Base-by-base conservation (phyloP, 2,113 vertebrate species). In the Formicarius rufipectus region DNA sequence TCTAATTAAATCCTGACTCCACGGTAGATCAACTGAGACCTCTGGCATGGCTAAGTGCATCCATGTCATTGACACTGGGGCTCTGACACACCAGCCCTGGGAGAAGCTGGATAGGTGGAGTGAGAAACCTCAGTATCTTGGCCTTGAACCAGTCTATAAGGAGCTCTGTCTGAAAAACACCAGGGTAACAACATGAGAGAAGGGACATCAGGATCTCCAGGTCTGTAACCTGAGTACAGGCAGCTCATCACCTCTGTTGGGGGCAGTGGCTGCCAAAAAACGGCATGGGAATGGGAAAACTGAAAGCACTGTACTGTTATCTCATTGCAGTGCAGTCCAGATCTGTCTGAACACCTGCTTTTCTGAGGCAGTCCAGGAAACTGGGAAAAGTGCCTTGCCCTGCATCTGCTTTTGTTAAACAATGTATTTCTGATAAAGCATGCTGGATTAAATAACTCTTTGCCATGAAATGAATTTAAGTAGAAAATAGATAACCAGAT, bases 31-130 rank as follows among this genome's bases (percentile, higher is more conserved):
- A 69, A 1, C n/a, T 44, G 64, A 71, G 28, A 85, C 5, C 7
- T 42, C 14, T 64, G 47, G 8, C 15, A 59, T 13, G 5, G 7
- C 7, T 72, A 89, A 64, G 24, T 35, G 23, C 25, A 59, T 10
- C 10, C 13, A 37, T 30, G 25, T 5, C 5, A 8, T 15, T 0
- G 6, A 22, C 42, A 5, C 3, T 21, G 30, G 6, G 15, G 50
- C 14, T 50, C 27, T 2, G 2, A 10, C 12, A 40, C 3, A 20
- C 21, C 2, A 3, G 2, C 3, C 7, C 30, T 56, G 23, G 33
- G 27, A 63, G 7, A 78, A 37, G 2, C 3, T 31, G 31, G 16
- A 39, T 20, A 47, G 10, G 12, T 1, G 3, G 16, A 64, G 5
- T 37, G 2, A 6, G 15, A 87, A 84, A 47, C 24, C 6, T 35